A percentile compares a stretch with the other conserved stretches of the same genome.
Evolutionary conservation across 1,140 invertebrate genomes (phyloP).

Genomic region (Temnothorax longispinosus): DNA sequence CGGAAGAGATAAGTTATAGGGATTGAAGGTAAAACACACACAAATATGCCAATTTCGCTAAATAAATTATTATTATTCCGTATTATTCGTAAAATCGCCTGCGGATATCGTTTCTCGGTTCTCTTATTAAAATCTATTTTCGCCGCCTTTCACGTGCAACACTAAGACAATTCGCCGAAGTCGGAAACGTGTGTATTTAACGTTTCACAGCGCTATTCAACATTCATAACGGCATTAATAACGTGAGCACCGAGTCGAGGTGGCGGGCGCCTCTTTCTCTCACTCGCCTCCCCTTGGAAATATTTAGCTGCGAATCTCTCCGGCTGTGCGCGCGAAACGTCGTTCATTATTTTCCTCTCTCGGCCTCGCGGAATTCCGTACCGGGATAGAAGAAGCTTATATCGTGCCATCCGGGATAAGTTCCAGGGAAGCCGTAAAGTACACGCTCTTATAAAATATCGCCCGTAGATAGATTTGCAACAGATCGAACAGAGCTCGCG

Average conservation of each 20-base stretch:
- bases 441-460: slow-evolving; percentile 67
- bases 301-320: slow-evolving; percentile 57
- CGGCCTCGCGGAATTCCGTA: slow-evolving; percentile 24
- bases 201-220: slow-evolving; percentile 52
- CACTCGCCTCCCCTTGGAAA: slow-evolving; percentile 24
- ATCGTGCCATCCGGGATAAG: slow-evolving; percentile 67
- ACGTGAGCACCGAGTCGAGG: slow-evolving; percentile 32
- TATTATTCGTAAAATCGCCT: slow-evolving; percentile 34
- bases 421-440: slow-evolving; percentile 69
- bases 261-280: slow-evolving; percentile 25
- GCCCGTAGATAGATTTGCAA: slow-evolving; percentile 70
- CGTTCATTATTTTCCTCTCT: slow-evolving; percentile 64
- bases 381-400: slow-evolving; percentile 66
- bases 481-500: slow-evolving; percentile 66
- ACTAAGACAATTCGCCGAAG: slow-evolving; percentile 50
- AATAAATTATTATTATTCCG: slow-evolving; percentile 26
- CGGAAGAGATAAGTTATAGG: neutral
- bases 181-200: slow-evolving; percentile 48
- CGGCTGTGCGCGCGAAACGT: slow-evolving; percentile 41
- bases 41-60: neutral
- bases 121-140: slow-evolving; percentile 55
- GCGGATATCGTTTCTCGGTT: slow-evolving; percentile 29
- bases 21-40: neutral
- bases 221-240: slow-evolving; percentile 59
- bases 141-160: slow-evolving; percentile 30